Percentiles rank a stretch among this genome's conserved stretches.
Evolutionary conservation across 2,113 vertebrate species (phyloP).

Genomic region (Toxotes chatareus): DNA sequence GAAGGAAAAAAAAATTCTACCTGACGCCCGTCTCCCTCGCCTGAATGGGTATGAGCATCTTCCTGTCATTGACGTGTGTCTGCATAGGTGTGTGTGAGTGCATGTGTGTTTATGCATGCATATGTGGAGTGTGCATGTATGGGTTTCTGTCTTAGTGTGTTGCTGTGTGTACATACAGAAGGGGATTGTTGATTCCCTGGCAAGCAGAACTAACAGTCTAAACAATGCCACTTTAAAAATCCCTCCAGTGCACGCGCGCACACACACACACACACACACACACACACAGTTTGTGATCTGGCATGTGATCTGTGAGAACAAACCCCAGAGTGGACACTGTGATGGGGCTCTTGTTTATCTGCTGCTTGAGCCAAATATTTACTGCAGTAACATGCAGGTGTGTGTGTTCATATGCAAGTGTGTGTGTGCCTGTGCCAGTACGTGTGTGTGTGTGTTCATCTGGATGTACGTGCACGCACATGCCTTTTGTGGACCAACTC

Average conservation of each 20-base stretch:
- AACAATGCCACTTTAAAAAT: constrained; percentile 71
- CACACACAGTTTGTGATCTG: constrained; percentile 66
- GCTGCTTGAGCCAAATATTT: constrained; percentile 55
- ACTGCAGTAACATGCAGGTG: constrained; percentile 49
- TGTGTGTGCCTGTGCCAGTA: constrained; percentile 18
- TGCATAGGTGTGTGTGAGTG: neutral
- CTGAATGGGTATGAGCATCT: constrained; percentile 45
- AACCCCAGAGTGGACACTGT: constrained; percentile 74
- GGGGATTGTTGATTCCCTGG: constrained; percentile 59
- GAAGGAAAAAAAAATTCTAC: constrained; percentile 40
- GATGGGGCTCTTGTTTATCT: constrained; percentile 70
- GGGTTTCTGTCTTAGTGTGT: constrained; percentile 20
- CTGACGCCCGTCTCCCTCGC: constrained; percentile 52
- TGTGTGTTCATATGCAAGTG: constrained; percentile 29
- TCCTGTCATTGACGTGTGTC: constrained; percentile 23
- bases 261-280: constrained; percentile 25
- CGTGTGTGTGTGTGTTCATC: constrained; percentile 13
- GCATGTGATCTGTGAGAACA: constrained; percentile 71
- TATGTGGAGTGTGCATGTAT: constrained; percentile 8
- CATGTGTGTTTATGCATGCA: constrained; percentile 17
- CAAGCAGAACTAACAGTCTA: constrained; percentile 64
- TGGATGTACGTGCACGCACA: constrained; percentile 26
- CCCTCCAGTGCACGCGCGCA: constrained; percentile 27
- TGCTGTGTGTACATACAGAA: constrained; percentile 23
- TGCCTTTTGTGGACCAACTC: constrained; percentile 66